Evolutionary conservation across 2,888 invertebrate genomes (phyloP).

Genomic region (Scaptodrosophila latifasciaeformis): DNA sequence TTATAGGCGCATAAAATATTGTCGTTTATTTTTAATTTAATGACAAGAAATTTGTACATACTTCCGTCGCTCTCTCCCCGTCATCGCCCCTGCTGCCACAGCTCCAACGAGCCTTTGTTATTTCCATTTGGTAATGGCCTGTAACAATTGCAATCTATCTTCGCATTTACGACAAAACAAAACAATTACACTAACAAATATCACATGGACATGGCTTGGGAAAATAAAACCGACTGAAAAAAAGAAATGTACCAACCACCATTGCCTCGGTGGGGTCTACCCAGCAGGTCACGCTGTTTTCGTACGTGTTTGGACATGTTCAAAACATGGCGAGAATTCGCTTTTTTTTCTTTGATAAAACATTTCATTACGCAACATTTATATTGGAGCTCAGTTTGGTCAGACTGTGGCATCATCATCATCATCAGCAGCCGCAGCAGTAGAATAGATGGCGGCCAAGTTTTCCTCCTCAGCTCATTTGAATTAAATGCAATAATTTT

Average conservation of each 20-base stretch:
- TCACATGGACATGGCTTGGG: conserved; percentile 35
- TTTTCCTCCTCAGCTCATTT: conserved; percentile 45
- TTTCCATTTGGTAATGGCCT: conserved; percentile 62
- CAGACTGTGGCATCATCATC: neutral
- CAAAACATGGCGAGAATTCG: too few species aligned
- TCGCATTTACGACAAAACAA: conserved; percentile 63
- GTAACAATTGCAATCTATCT: conserved; percentile 67
- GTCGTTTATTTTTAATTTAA: conserved; percentile 70
- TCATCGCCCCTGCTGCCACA: neutral
- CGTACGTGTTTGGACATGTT: too few species aligned
- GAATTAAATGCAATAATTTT: conserved; percentile 69
- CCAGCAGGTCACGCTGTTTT: conserved; percentile 4
- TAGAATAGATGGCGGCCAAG: neutral
- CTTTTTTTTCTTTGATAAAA: too few species aligned
- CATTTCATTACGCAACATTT: too few species aligned
- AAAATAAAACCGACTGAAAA: too few species aligned
- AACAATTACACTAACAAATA: conserved; percentile 68
- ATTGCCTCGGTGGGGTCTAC: neutral
- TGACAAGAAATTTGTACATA: conserved; percentile 57
- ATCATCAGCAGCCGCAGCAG: too few species aligned
- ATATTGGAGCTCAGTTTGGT: too few species aligned
- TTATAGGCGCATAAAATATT: conserved; percentile 69
- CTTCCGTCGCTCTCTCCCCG: conserved; percentile 6
- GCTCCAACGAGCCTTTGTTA: too few species aligned
- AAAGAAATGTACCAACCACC: too few species aligned